These are phyloP conservation scores for Bembecia ichneumoniformis DNA, from an alignment of 2,888 invertebrate genomes.

Conservation along the genomic window DNA sequence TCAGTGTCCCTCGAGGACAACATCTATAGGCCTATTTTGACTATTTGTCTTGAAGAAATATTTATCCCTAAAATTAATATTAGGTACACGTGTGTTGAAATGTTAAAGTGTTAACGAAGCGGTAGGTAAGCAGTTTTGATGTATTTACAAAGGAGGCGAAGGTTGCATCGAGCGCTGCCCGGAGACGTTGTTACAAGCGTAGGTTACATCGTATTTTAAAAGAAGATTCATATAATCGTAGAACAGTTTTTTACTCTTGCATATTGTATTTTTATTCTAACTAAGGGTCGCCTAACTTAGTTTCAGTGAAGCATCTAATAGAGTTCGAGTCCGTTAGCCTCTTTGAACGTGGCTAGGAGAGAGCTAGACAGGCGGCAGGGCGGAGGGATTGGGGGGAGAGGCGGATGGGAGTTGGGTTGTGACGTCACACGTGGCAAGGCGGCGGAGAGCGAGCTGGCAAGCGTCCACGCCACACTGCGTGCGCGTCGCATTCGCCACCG, in stretches of 20 bases:
- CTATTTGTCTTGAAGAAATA: slow-evolving; percentile 30
- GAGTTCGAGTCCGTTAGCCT: slow-evolving; percentile 10
- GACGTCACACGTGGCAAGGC: slow-evolving; percentile 45
- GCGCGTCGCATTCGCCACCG: slow-evolving; percentile 12
- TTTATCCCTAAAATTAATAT: slow-evolving; percentile 27
- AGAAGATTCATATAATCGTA: slow-evolving; percentile 6
- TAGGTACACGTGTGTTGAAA: slow-evolving; percentile 42
- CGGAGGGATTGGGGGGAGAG: slow-evolving; percentile 16
- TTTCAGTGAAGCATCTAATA: slow-evolving; percentile 27
- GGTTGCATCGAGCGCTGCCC: slow-evolving; percentile 7
- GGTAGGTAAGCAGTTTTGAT: slow-evolving; percentile 44
- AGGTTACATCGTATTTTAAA: slow-evolving; percentile 9
- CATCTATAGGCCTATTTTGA: slow-evolving; percentile 41
- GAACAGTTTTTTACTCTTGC: slow-evolving; percentile 13
- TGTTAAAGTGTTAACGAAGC: slow-evolving; percentile 57
- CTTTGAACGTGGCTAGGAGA: slow-evolving; percentile 7
- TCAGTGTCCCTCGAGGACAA: slow-evolving; percentile 1
- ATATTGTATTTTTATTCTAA: slow-evolving; percentile 27
- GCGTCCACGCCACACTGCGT: slow-evolving; percentile 47
- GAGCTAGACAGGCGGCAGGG: slow-evolving; percentile 8
- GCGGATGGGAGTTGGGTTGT: slow-evolving; percentile 7
- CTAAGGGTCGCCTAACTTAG: slow-evolving; percentile 21
- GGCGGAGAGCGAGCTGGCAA: slow-evolving; percentile 53
- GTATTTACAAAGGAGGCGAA: slow-evolving; percentile 48
- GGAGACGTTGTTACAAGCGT: slow-evolving; percentile 43